These are phyloP conservation scores for Melanostoma mellinum DNA, from an alignment of 2,888 invertebrate species.

Conservation along the genomic window DNA sequence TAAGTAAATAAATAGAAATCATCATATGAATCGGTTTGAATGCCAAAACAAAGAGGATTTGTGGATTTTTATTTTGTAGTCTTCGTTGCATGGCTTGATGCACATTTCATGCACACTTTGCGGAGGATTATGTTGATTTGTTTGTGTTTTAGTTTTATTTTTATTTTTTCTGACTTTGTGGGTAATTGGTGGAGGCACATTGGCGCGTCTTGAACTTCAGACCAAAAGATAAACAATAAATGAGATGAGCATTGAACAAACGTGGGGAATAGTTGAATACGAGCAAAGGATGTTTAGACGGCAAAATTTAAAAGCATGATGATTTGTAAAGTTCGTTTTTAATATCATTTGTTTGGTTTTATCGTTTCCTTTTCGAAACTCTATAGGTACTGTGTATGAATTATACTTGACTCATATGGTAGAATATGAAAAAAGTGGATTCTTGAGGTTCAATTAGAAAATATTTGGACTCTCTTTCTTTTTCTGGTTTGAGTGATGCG, in stretches of 20 bases:
- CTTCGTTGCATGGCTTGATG: conserved; percentile 1
- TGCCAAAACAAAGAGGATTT: conserved; percentile 40
- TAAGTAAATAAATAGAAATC: conserved; percentile 46
- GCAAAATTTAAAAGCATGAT: conserved; percentile 11
- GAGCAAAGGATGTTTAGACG: conserved; percentile 40
- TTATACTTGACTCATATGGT: no score
- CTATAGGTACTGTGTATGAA: no score
- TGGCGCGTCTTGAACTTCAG: conserved; percentile 60
- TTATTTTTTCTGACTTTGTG: conserved; percentile 5
- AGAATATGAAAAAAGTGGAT: no score
- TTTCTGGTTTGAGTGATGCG: no score
- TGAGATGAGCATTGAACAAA: conserved; percentile 1
- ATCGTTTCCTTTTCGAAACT: conserved; percentile 21
- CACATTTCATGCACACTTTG: neutral
- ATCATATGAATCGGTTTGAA: conserved; percentile 14
- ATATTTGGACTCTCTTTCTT: no score
- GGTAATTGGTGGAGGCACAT: conserved; percentile 33
- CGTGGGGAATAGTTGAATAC: neutral
- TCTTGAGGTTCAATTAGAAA: no score
- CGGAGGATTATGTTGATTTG: conserved; percentile 5
- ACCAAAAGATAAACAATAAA: conserved; percentile 55
- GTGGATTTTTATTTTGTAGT: conserved; percentile 4
- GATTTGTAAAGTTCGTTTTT: conserved; percentile 6
- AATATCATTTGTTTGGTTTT: conserved; percentile 27
- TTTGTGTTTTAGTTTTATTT: conserved; percentile 4